Percentiles rank a stretch among this genome's conserved stretches.
Conservation (phyloP, 2,113 vertebrate genomes). For the Uropsilus gracilis region DNA sequence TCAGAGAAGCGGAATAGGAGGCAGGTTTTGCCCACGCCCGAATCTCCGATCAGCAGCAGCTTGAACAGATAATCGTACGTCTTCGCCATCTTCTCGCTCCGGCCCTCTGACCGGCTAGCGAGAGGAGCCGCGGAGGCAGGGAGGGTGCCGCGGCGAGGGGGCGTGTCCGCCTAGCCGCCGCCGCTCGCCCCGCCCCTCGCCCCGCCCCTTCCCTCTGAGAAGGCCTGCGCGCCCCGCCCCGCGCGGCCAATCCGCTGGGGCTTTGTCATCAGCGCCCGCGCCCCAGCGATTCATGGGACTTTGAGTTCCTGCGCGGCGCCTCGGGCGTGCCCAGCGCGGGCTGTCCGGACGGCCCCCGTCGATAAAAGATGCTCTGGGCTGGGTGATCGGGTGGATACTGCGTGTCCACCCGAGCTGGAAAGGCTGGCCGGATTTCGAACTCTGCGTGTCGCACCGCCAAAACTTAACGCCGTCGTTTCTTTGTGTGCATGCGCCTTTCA, state of each 20-base stretch:
- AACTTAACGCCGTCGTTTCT: constrained; percentile 62
- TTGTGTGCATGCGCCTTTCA: constrained; percentile 64
- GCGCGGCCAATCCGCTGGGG: neutral
- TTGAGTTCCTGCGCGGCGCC: constrained; percentile 42
- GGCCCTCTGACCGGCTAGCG: constrained; percentile 72
- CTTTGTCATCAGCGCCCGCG: constrained; percentile 28
- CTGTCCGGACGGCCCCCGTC: neutral
- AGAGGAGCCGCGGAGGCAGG: neutral
- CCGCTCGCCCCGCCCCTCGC: neutral
- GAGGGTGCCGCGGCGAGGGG: constrained; percentile 62
- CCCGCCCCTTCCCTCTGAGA: constrained; percentile 84
- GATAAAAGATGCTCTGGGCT: neutral
- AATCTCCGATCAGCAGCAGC: constrained; percentile 97
- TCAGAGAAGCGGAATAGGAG: constrained; percentile 98
- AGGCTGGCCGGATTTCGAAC: neutral
- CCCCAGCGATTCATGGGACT: constrained; percentile 61
- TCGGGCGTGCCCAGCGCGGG: constrained; percentile 50
- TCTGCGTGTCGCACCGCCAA: neutral
- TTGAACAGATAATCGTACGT: constrained; percentile 99
- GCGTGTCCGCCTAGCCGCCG: constrained; percentile 57
- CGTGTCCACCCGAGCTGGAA: neutral
- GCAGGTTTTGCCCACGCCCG: constrained; percentile 97
- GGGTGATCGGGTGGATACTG: neutral
- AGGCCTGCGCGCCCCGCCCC: constrained; percentile 52
- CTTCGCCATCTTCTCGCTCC: constrained; percentile 88